phyloP scores from a whole-genome alignment of 92 coral and sea anemone species.

The Meandrina meandrites region DNA sequence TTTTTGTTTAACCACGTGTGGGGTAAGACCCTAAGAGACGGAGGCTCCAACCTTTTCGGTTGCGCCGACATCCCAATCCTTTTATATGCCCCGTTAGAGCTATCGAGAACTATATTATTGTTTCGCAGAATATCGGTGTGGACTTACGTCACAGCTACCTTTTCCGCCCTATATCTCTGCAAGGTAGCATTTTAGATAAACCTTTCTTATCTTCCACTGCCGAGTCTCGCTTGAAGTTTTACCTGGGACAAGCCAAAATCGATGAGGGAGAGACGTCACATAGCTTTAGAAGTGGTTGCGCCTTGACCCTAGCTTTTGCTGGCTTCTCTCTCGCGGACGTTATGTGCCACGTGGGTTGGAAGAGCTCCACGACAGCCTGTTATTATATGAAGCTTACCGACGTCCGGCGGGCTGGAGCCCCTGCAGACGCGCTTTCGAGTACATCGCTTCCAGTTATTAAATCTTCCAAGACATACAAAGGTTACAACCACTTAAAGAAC shows the following conservation, averaged over 20 bases:
- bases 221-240: neutral
- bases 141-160: constrained; percentile 14
- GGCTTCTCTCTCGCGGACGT: neutral
- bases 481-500: too few species aligned
- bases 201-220: constrained; percentile 5
- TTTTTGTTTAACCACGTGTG: neutral
- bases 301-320: neutral
- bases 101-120: too few species aligned
- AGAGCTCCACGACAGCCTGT: neutral
- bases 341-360: neutral
- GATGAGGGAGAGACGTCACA: constrained; percentile 1
- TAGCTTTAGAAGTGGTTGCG: too few species aligned
- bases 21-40: constrained; percentile 57
- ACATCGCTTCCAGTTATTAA: neutral
- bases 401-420: neutral
- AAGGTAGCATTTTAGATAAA: constrained; percentile 27
- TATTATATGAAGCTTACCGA: neutral
- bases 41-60: constrained; percentile 40
- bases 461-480: neutral
- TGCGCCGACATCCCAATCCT: constrained; percentile 50
- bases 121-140: too few species aligned
- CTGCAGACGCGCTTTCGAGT: neutral
- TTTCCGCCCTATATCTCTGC: constrained; percentile 48
- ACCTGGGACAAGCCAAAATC: neutral
- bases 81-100: neutral